Percentiles rank a stretch among this genome's conserved stretches.
Evolutionary conservation across 2,113 vertebrate genomes (phyloP).

Genomic region (Ceratotherium simum): DNA sequence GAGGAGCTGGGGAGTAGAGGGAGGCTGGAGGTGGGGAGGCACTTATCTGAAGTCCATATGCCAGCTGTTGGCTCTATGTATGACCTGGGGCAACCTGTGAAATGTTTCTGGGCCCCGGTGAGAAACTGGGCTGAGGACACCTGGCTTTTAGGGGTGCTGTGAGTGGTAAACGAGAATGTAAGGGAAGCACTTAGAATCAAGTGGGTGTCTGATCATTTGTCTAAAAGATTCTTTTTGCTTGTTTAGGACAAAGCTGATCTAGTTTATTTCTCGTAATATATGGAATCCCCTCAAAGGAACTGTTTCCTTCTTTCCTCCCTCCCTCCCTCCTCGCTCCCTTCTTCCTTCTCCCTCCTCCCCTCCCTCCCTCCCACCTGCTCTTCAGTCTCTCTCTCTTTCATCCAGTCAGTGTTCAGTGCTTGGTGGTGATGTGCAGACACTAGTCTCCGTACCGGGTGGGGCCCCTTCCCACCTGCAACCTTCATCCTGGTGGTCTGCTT

Average conservation of each 20-base stretch:
- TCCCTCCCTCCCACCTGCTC: background rate
- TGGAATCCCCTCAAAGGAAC: background rate
- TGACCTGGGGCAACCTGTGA: background rate
- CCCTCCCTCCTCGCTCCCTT: no score
- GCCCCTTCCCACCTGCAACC: rapidly evolving
- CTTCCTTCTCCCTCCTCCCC: no score
- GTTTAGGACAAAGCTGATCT: background rate
- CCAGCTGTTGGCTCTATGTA: background rate
- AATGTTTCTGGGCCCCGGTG: background rate
- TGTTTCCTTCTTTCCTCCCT: background rate
- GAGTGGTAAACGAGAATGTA: background rate
- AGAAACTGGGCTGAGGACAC: background rate
- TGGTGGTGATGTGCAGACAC: no score
- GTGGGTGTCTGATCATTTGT: background rate
- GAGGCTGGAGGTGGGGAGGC: no score
- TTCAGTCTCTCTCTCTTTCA: background rate
- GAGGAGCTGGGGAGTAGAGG: background rate
- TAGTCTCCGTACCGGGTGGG: background rate
- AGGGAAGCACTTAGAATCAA: background rate
- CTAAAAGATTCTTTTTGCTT: background rate
- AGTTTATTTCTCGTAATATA: background rate
- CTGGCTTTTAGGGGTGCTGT: background rate
- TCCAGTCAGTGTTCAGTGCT: background rate
- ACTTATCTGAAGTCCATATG: background rate
- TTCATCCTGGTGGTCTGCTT: background rate